phyloP scores from a whole-genome alignment of 2,113 vertebrate genomes.

The Carassius carassius region DNA sequence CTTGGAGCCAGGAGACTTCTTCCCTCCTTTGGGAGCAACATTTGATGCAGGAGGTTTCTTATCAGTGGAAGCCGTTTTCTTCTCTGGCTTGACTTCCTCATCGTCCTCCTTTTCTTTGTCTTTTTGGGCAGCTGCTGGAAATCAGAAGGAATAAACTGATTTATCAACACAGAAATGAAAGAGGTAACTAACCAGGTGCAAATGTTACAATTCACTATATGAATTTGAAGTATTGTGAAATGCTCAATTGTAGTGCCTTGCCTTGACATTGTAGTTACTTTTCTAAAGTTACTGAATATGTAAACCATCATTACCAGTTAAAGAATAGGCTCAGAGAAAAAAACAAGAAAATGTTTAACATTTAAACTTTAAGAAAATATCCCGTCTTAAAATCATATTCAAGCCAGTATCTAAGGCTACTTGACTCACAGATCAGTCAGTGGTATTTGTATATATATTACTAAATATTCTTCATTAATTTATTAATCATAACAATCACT shows the following conservation, averaged over 20 bases:
- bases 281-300: not conserved
- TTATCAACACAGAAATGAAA: not conserved
- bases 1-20: constrained; percentile 61
- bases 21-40: constrained; percentile 58
- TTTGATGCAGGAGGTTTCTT: constrained; percentile 54
- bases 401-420: not conserved
- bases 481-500: not conserved
- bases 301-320: not conserved
- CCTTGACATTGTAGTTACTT: constrained; percentile 35
- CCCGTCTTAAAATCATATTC: not conserved
- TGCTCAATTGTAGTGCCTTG: constrained; percentile 48
- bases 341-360: not conserved
- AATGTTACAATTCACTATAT: too few species aligned
- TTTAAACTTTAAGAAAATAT: not conserved
- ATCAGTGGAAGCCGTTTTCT: constrained; percentile 60
- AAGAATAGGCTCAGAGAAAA: not conserved
- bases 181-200: not conserved
- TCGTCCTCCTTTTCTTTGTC: constrained; percentile 59
- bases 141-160: constrained; percentile 43
- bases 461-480: not conserved
- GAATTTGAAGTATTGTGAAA: too few species aligned
- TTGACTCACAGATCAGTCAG: not conserved
- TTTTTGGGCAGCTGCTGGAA: constrained; percentile 67
- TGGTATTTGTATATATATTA: not conserved
- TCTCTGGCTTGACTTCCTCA: constrained; percentile 68